Evolutionary conservation across 2,888 invertebrate genomes (phyloP).

Genomic region (Melanophora roralis): DNA sequence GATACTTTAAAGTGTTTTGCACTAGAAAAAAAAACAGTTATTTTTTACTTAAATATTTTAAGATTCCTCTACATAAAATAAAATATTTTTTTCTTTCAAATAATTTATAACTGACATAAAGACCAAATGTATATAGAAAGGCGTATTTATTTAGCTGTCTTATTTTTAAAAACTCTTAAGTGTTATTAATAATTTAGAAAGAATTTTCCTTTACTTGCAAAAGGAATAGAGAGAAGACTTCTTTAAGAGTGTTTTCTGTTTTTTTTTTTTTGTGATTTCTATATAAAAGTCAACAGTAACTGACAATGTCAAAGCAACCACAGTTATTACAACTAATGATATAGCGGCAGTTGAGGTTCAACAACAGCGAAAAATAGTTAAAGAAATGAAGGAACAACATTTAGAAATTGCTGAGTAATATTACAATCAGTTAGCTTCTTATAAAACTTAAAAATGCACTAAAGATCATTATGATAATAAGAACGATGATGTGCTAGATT

Average conservation of each 20-base stretch:
- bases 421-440: conserved; percentile 34
- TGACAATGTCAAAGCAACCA: conserved; percentile 12
- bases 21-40: too few relatives aligned
- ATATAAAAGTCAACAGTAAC: background rate
- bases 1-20: too few relatives aligned
- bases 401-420: conserved; percentile 22
- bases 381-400: background rate
- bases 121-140: too few relatives aligned
- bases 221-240: background rate
- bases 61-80: too few relatives aligned
- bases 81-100: too few relatives aligned
- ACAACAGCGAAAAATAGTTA: background rate
- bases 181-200: too few relatives aligned
- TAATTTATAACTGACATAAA: too few relatives aligned
- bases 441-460: conserved; percentile 25
- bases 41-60: too few relatives aligned
- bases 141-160: too few relatives aligned
- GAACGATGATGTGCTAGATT: conserved; percentile 59
- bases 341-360: conserved; percentile 34
- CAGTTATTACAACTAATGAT: conserved; percentile 51
- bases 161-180: too few relatives aligned
- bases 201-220: too few relatives aligned
- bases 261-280: conserved; percentile 5
- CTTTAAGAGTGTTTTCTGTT: background rate
- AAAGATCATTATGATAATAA: conserved; percentile 33